Evolutionary conservation across 2,797 vertebrate genomes (phyloP).

Genomic region (Pampus argenteus): DNA sequence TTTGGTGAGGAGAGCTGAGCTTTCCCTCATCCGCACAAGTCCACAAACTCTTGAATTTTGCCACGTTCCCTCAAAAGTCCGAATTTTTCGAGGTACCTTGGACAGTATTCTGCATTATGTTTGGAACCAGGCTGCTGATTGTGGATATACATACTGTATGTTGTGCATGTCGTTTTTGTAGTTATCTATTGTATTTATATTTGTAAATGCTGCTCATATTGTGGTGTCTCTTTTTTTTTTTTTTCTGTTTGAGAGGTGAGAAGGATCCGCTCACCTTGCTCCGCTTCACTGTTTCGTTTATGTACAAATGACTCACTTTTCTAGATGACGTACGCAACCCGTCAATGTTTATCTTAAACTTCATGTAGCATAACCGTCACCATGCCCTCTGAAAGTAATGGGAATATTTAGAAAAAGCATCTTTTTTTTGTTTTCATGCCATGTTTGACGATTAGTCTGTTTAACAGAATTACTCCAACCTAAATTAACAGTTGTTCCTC

Average conservation of each 20-base stretch:
- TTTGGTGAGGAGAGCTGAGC: slow-evolving; percentile 75
- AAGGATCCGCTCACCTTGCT: slow-evolving; percentile 40
- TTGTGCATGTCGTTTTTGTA: slow-evolving; percentile 57
- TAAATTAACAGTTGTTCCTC: slow-evolving; percentile 75
- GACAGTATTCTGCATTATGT: slow-evolving; percentile 65
- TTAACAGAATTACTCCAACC: slow-evolving; percentile 60
- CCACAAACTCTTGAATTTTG: slow-evolving; percentile 32
- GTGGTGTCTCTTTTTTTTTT: slow-evolving; percentile 52
- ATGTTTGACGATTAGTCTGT: slow-evolving; percentile 66
- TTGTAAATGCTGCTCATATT: slow-evolving; percentile 82
- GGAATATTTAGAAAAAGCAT: slow-evolving; percentile 60
- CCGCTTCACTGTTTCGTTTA: slow-evolving; percentile 49
- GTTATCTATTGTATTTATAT: slow-evolving; percentile 79
- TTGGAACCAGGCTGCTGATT: slow-evolving; percentile 62
- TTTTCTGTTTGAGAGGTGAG: slow-evolving; percentile 43
- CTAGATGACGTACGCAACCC: slow-evolving; percentile 22
- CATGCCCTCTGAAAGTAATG: slow-evolving; percentile 34
- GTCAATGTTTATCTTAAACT: slow-evolving; percentile 26
- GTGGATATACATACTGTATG: slow-evolving; percentile 44
- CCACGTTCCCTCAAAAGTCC: slow-evolving; percentile 28
- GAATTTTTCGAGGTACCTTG: slow-evolving; percentile 73
- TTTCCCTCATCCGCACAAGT: slow-evolving; percentile 63
- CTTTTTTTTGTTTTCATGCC: slow-evolving; percentile 34
- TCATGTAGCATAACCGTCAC: slow-evolving; percentile 49
- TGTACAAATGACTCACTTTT: slow-evolving; percentile 34